Evolutionary conservation across 1,140 invertebrate species (phyloP), one percentile per base, ranked within the genome.

Genomic region (Drosophila albomicans): DNA sequence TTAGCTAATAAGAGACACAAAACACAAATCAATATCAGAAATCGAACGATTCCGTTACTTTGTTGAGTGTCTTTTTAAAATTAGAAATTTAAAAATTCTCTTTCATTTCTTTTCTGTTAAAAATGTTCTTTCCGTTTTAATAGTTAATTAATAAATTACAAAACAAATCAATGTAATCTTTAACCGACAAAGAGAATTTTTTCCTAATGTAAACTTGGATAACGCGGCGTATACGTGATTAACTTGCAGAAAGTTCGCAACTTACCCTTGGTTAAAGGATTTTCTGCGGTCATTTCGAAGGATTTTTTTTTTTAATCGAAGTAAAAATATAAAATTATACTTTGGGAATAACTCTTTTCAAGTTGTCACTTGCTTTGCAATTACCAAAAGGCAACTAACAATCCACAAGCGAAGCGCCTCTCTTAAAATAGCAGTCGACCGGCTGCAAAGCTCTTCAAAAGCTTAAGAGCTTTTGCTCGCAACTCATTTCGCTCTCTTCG

Each of bases 201-300:
- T 25, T 25, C 20, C 20, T 2, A 25, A 25, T 25, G 20, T 25
- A 25, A 25, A 0, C 20, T 25, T 25, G 20, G 20, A 25, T 25
- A 4, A 25, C 20, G 20, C 20, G 20, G 3, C 20, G 20, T 8
- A n/a, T 30, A 43, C n/a, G 6, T 63, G 25, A 13, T 54, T 72
- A 11, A 46, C 32, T 38, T 20, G n/a, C 8, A 8, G 35, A n/a
- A 20, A 15, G 30, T 46, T 30, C 5, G 6, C 28, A 45, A 64
- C 75, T 63, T 68, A 89, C 85, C 85, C 77, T 85, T 89, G 5
- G 13, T 51, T 11, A 79, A 75, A 65, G 81, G 81, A 51, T 85
- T 85, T 16, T 75, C 75, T 49, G 78, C 35, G 41, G 72, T 81
- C 85, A 89, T 89, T 2, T 7, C 71, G 8, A 63, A 20, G 7